A percentile compares a stretch with the other conserved stretches of the same genome.
phyloP scores from a whole-genome alignment of 2,888 invertebrate species.

The Ecliptopera silaceata region DNA sequence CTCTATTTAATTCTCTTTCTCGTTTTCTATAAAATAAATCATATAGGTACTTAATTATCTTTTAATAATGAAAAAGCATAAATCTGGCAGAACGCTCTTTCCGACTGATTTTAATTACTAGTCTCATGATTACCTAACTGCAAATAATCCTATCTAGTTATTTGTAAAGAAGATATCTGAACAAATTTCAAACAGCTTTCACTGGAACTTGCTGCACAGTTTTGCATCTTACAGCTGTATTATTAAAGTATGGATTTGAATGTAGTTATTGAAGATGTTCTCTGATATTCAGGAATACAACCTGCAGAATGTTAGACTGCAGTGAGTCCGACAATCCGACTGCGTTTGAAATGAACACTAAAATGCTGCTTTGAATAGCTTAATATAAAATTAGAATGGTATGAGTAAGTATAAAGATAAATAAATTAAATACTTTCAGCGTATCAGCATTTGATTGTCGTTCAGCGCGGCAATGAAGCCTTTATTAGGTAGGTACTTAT shows the following conservation, averaged over 20 bases:
- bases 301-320: slow-evolving; percentile 60
- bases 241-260: background rate
- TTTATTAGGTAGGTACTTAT: too few species aligned
- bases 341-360: slow-evolving; percentile 40
- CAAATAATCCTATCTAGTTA: background rate
- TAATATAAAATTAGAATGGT: background rate
- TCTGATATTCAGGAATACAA: slow-evolving; percentile 31
- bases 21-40: too few species aligned
- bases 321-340: slow-evolving; percentile 49
- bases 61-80: too few species aligned
- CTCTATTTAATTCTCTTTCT: too few species aligned
- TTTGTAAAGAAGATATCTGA: background rate
- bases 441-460: too few species aligned
- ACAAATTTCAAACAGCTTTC: background rate
- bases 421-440: too few species aligned
- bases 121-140: background rate
- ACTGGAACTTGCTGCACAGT: background rate
- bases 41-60: too few species aligned
- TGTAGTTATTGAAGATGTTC: slow-evolving; percentile 12
- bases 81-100: too few species aligned
- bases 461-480: too few species aligned
- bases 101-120: too few species aligned
- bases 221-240: background rate
- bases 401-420: too few species aligned
- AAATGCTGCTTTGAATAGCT: slow-evolving; percentile 35